A percentile compares a stretch with the other conserved stretches of the same genome.
Conservation (phyloP, 35 echinoderm and acorn worm species). For the Ophioderma brevispina region DNA sequence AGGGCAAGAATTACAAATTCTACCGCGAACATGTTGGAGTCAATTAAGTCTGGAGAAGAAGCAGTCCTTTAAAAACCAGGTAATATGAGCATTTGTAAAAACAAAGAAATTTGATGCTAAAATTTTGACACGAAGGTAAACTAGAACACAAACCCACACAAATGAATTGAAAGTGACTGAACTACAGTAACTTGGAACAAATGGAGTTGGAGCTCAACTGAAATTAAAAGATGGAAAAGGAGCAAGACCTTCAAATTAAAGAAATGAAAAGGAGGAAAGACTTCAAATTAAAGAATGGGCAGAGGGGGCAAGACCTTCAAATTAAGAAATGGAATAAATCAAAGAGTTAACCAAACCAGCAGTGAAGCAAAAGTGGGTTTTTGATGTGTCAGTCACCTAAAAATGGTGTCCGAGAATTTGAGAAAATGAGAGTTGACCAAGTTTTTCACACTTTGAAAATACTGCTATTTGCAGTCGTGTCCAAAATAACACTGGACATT, state of each 20-base stretch:
- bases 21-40: background rate
- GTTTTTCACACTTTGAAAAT: conserved; percentile 28
- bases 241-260: conserved; percentile 5
- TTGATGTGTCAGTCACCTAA: conserved; percentile 12
- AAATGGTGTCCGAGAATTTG: background rate
- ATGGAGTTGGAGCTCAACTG: background rate
- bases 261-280: conserved; percentile 4
- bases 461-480: background rate
- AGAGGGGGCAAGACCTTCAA: background rate
- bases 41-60: background rate
- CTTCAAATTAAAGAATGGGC: background rate
- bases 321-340: conserved; percentile 9
- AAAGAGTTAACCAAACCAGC: background rate
- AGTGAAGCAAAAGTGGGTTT: background rate
- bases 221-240: background rate
- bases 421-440: conserved; percentile 2
- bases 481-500: conserved; percentile 10
- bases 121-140: background rate
- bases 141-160: background rate
- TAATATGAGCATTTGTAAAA: background rate
- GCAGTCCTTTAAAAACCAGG: background rate
- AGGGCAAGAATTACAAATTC: background rate
- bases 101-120: background rate
- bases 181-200: background rate
- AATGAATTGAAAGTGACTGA: background rate